Base-by-base conservation (phyloP, 2,888 invertebrate species). In the Rotaria sp. region DNA sequence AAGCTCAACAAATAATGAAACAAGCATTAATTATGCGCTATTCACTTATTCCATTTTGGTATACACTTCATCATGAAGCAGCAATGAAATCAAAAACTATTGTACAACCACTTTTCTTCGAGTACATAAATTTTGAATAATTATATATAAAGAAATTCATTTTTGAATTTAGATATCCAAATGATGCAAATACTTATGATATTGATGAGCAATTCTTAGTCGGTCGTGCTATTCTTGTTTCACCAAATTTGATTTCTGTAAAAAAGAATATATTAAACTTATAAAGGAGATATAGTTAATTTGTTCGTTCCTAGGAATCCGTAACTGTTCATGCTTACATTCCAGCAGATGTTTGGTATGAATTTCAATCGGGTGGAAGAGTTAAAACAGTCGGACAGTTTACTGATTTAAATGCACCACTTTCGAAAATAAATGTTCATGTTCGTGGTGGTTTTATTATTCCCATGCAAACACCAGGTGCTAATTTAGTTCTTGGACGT, bases 1-100 rank as follows among this genome's bases (percentile, higher is more conserved):
- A 45, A 57, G 85, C 87, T 50, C 87, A 87, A 55, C 50, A 85
- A 24, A 0, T 84, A 21, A 87, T 87, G 92, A 92, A 80, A 94
- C 95, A 35, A 93, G 94, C 24, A 90, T 90, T 26, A 88, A 88
- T 45, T 89, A 90, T 88, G 88, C 88, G 75, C 41, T 75, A 75
- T 75, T 75, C 75, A 11, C 24, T 75, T 15, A 24, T 75, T 41
- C 75, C 75, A 75, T 75, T 41, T 75, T 75, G 75, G 75, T 75
- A 86, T 59, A 55, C 59, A 45, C 45, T 85, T 24, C 75, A 84
- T n/a, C 75, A 85, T 59, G 45, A 38, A 85, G 57, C 80, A 24
- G 85, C 35, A 48, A 35, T 48, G 59, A 57, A 67, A 38, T 75
- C 85, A 26, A 75, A 50, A 38, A 85, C 86, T n/a, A 84, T 86